Base-by-base conservation (phyloP, 2,113 vertebrate species). In the Camelus bactrianus region DNA sequence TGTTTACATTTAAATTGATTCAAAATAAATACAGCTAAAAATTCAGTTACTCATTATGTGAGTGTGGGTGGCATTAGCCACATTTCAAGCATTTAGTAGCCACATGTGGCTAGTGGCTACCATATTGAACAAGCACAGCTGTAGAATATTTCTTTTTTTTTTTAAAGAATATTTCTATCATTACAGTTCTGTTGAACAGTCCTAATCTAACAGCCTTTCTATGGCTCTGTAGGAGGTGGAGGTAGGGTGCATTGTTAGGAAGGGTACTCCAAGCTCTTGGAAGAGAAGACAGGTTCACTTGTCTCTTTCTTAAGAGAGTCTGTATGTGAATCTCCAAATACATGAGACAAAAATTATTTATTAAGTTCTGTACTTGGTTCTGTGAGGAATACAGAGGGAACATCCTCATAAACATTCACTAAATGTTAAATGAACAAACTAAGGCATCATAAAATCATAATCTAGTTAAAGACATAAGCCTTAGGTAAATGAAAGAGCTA, bases 281-380 rank as follows among this genome's bases (percentile, higher is more conserved):
- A 83, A 94, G 58, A 91, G n/a, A 83, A 64, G 4, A 91, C 58
- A 28, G 30, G 35, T 92, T 95, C 32, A 69, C 10, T 11, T 93
- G 62, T 87, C 30, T 83, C 58, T 90, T 52, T 82, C 50, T 87
- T 81, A 92, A 92, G 42, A 58, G 17, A 93, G 38, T 75, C 46
- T 96, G 26, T 82, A 50, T 79, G 26, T 91, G 24, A 84, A 77
- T 77, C 88, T 95, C 95, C 96, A 94, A 89, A 88, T 89, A 97
- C 86, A 82, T 86, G 24, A 97, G 67, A 26, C 26, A 83, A 83
- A 4, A 95, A 89, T 83, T 65, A 88, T 38, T 96, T 79, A 87
- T 56, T 89, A 95, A 72, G 26, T 86, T 89, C 11, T 32, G 3
- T 69, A 93, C 46, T 76, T 95, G n/a, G 38, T 93, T 90, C 85